Base-by-base conservation (phyloP, 2,888 invertebrate genomes). In the Ennomos fuscantarius region DNA sequence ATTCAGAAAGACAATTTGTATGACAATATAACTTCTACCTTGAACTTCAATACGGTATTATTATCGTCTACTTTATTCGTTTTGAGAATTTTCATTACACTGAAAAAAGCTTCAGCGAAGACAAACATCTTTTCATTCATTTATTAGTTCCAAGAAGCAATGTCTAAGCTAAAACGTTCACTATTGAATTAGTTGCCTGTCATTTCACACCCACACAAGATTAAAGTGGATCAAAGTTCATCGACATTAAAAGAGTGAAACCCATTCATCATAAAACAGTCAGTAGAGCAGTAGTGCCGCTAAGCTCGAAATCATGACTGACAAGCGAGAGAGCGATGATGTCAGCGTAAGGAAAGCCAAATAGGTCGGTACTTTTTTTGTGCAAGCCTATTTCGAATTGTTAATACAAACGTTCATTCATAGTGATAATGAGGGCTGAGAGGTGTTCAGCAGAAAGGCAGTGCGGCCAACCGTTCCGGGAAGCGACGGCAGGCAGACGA, bases 161-260 rank as follows among this genome's bases (percentile, higher is more conserved):
- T 67, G 66, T 70, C 68, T 63, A 52, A 61, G 62, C 63, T 60
- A 69, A 70, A 73, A 69, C 55, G 53, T 72, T 69, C 70, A 63
- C 67, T 57, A 73, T 70, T 72, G 65, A 72, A 72, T 74, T 69
- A 73, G 75, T 73, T 70, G 72, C 66, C 71, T 72, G 77, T 77
- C 78, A 84, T 81, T 82, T 79, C 69, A 84, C 86, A 80, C 87
- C 86, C 81, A 88, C 88, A 76, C 73, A 55, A 64, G 74, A 75
- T 69, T 66, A 73, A 90, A 87, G 79, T 82, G 81, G 88, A 82
- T 74, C 88, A 87, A 84, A 89, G 89, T 89, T 89, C 87, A 86
- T 79, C 78, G 89, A 86, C 89, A 81, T 74, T 69, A 69, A 83
- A 78, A 78, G 75, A 87, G 88, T 86, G 84, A 86, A 87, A 88